Base-by-base conservation (phyloP, 2,888 invertebrate genomes). In the Sylvicola fuscatus region DNA sequence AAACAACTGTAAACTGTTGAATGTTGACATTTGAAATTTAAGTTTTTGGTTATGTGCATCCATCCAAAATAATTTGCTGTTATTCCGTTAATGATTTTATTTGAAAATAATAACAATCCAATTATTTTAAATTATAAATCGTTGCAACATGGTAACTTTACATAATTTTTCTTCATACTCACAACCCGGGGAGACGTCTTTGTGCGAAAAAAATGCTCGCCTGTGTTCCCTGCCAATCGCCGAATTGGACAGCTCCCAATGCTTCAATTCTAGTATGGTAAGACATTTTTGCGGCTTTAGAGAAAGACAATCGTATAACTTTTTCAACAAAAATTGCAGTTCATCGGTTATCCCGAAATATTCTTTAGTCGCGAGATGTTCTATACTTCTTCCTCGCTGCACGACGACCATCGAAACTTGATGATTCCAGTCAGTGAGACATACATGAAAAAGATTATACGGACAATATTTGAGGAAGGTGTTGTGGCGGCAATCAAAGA, bases 381-480 rank as follows among this genome's bases (percentile, higher is more conserved):
- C 45, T 71, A 63, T 52, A 6, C 21, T 6, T 21, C 21, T 8
- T 21, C 21, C 21, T 6, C 21, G 8, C 21, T 21, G 7, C 27
- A 15, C 15, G 64, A 68, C 38, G 54, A 59, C 7, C 53, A 60
- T 16, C 58, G 58, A 44, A 61, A 61, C 38, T 50, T 71, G 1
- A 74, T 67, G 54, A 62, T 68, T 49, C 73, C 56, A 39, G 76
- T 79, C 1, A 67, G 75, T 43, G 77, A 81, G 43, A 72, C 76
- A 39, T 65, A 78, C 33, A 56, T 79, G 1, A 82, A 82, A 52
- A 74, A 76, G 50, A 65, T 83, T 12, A 72, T 72, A 1, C 74
- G 75, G 49, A 70, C 74, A 1, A 81, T 76, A 66, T 72, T 76
- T 43, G 79, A 82, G 48, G 72, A 75, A 49, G 83, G 83, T 1